phyloP scores from a whole-genome alignment of 1,140 invertebrate genomes.

The Caenorhabditis briggsae region DNA sequence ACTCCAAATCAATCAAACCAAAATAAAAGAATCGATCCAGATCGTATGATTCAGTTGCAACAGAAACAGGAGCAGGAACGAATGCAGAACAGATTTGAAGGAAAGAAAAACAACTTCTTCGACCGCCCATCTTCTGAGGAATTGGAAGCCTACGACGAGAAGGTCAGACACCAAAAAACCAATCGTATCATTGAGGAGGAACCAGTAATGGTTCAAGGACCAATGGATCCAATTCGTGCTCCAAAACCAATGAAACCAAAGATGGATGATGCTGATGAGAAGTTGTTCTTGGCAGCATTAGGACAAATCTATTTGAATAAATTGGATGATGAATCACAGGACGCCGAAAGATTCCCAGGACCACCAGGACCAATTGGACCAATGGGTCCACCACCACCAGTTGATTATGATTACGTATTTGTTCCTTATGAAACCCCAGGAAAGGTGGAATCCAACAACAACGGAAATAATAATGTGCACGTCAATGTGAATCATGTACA shows the following conservation, averaged over 20 bases:
- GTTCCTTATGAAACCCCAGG: background rate
- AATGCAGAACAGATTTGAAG: background rate
- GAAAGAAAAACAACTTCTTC: slow-evolving; percentile 27
- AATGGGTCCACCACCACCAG: slow-evolving; percentile 20
- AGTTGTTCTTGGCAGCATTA: slow-evolving; percentile 8
- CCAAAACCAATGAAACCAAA: slow-evolving; percentile 43
- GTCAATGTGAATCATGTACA: slow-evolving; percentile 48
- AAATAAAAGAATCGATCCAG: slow-evolving; percentile 9
- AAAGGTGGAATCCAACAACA: slow-evolving; percentile 19
- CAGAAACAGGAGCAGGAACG: background rate
- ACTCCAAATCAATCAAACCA: background rate
- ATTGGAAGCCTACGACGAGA: slow-evolving; percentile 33
- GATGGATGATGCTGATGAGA: slow-evolving; percentile 29
- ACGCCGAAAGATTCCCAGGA: background rate
- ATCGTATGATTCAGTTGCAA: slow-evolving; percentile 27
- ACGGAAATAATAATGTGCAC: slow-evolving; percentile 52
- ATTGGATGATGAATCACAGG: background rate
- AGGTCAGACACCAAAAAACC: slow-evolving; percentile 11
- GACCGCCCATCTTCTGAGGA: slow-evolving; percentile 43
- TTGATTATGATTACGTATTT: slow-evolving; percentile 45
- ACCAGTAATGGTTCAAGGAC: slow-evolving; percentile 24
- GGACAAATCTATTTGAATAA: slow-evolving; percentile 36
- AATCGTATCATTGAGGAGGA: background rate
- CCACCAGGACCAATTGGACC: slow-evolving; percentile 47
- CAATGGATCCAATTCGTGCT: background rate